Evolutionary conservation across 2,888 invertebrate genomes (phyloP).

Genomic region (Gasteruption jaculator): DNA sequence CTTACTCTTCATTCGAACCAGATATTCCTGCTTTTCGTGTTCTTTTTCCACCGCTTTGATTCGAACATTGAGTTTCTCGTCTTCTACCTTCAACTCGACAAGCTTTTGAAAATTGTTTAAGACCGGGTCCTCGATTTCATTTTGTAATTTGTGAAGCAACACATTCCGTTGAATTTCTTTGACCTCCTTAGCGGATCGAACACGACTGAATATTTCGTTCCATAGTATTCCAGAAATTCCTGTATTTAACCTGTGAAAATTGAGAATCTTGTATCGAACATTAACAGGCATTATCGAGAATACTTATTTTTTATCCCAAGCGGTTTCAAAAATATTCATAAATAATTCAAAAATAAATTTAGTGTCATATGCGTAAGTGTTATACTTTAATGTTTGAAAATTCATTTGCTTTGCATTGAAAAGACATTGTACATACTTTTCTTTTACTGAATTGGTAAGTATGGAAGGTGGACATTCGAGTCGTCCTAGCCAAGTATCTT

Average conservation of each 20-base stretch:
- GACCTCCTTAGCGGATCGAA: constrained; percentile 27
- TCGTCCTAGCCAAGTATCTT: constrained; percentile 25
- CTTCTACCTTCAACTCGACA: constrained; percentile 25
- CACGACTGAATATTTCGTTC: constrained; percentile 33
- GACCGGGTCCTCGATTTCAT: constrained; percentile 22
- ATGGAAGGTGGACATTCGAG: constrained; percentile 30
- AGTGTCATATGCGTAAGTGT: no score
- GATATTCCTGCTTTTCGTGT: constrained; percentile 32
- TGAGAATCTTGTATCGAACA: no score
- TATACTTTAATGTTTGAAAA: no score
- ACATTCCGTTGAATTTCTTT: constrained; percentile 34
- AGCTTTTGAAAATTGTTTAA: constrained; percentile 28
- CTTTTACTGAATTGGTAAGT: constrained; percentile 25
- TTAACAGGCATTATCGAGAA: no score
- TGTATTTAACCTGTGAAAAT: constrained; percentile 29
- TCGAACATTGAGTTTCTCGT: constrained; percentile 22
- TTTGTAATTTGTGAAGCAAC: constrained; percentile 32
- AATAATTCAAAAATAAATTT: constrained; percentile 5
- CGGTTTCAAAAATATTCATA: neutral
- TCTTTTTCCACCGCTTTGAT: constrained; percentile 31
- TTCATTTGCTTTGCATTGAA: no score
- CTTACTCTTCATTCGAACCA: constrained; percentile 36
- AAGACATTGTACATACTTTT: constrained; percentile 27
- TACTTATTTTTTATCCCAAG: constrained; percentile 1
- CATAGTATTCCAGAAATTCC: constrained; percentile 36